These are phyloP conservation scores for Meteorus colon DNA, from an alignment of 2,888 invertebrate genomes.

Conservation along the genomic window DNA sequence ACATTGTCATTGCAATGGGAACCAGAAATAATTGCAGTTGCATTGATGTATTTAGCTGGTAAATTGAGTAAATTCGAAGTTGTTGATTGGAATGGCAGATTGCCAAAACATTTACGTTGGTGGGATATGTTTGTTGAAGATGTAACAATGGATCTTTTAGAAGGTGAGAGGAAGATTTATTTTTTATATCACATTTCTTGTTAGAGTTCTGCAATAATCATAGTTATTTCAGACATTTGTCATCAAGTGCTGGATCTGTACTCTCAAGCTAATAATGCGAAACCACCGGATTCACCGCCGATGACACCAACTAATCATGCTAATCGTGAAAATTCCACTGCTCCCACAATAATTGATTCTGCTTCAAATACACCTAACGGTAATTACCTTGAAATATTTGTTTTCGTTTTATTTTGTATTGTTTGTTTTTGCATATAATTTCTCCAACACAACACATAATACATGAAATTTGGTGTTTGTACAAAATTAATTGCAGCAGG, in stretches of 20 bases:
- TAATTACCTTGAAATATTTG: constrained; percentile 46
- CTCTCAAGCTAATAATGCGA: constrained; percentile 80
- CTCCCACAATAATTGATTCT: constrained; percentile 62
- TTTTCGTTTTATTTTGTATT: not conserved
- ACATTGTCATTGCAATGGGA: constrained; percentile 98
- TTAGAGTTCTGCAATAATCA: not conserved
- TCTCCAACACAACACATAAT: not conserved
- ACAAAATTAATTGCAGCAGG: constrained; percentile 47
- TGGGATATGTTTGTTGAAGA: constrained; percentile 99
- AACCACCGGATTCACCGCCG: constrained; percentile 82
- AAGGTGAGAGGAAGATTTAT: constrained; percentile 75
- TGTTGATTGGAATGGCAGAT: constrained; percentile 90
- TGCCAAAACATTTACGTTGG: constrained; percentile 88
- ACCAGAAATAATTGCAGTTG: constrained; percentile 98
- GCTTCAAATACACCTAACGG: constrained; percentile 65
- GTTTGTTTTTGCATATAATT: not conserved
- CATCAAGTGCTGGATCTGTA: constrained; percentile 96
- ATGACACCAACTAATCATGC: constrained; percentile 73
- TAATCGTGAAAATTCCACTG: constrained; percentile 61
- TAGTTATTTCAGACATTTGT: constrained; percentile 84
- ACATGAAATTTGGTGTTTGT: too few relatives aligned
- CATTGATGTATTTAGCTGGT: constrained; percentile 96
- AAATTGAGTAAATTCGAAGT: constrained; percentile 97
- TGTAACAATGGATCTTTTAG: constrained; percentile 93
- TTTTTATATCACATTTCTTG: not conserved